A percentile compares a stretch with the other conserved stretches of the same genome.
phyloP scores from a whole-genome alignment of 2,888 invertebrate species.

The Rhabditoides inermis region DNA sequence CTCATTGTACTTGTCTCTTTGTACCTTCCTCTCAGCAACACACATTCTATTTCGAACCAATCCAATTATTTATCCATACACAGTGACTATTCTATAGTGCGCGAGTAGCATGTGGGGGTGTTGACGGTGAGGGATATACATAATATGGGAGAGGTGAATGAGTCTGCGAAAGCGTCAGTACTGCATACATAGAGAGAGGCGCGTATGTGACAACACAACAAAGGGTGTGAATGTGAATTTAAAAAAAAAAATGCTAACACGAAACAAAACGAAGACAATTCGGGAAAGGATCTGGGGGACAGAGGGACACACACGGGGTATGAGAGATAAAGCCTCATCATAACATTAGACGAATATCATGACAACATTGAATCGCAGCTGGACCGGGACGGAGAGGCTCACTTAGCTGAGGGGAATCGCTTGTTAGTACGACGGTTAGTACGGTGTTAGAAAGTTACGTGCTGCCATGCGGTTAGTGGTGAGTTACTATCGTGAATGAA shows the following conservation, averaged over 20 bases:
- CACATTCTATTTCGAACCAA: no score
- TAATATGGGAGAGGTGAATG: no score
- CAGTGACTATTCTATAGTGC: constrained; percentile 11
- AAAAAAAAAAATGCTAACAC: not conserved
- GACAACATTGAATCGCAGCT: not conserved
- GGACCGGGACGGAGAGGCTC: not conserved
- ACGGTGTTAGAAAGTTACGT: not conserved
- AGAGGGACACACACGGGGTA: not conserved
- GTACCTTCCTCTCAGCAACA: no score
- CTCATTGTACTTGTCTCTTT: no score
- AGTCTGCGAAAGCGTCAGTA: no score
- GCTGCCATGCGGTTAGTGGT: not conserved
- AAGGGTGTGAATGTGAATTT: not conserved
- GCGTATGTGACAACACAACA: not conserved
- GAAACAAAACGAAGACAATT: not conserved
- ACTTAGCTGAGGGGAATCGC: not conserved
- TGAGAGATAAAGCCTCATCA: constrained; percentile 2
- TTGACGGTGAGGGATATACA: no score
- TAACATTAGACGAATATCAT: not conserved
- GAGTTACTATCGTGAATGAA: not conserved
- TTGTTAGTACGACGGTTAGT: not conserved
- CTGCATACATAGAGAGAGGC: no score
- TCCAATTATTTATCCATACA: no score
- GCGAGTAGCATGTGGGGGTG: constrained; percentile 13
- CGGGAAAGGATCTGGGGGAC: not conserved